Evolutionary conservation across 2,797 vertebrate genomes (phyloP), one percentile per base, ranked within the genome.

Genomic region (Diplodus sargus): DNA sequence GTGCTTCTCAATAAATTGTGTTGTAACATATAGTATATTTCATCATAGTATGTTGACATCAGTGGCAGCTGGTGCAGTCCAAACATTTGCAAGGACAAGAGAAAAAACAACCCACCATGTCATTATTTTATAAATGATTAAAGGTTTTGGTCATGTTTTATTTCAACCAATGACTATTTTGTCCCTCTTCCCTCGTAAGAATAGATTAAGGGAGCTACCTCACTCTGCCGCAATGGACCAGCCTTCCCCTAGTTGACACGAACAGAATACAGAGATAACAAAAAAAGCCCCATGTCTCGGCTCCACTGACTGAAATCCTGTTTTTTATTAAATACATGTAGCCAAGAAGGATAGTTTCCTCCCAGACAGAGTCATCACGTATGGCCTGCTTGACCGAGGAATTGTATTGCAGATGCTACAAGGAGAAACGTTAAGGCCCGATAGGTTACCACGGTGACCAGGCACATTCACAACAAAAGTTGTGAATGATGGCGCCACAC

Each of bases 391-490:
- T 42, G 18, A 60, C 18, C 54, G 39, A 74, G 43, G 23, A 75
- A 66, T 42, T 4, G 6, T 22, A 39, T 28, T 66, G 28, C 42
- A 52, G 48, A 62, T 20, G 23, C 61, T 51, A 39, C 16, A 2
- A 28, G 12, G 2, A 53, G 22, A 48, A 64, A 62, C 15, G 64
- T 89, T n/a, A 62, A 54, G 48, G 59, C 72, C 58, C 64, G 42
- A 48, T 64, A 5, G 12, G 49, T 81, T 81, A 71, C 70, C 30
- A 51, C 71, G 23, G 76, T 5, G 45, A 75, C 71, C 67, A 5
- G 20, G 28, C 47, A 65, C 5, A 48, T 61, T n/a, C n/a, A n/a
- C n/a, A n/a, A 5, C 45, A 48, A 58, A 28, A 48, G 15, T 14
- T 48, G 28, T 48, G 12, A n/a, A 11, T 48, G 6, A 34, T 34